Conservation (phyloP, 2,797 vertebrate species). For the Microtus obscurus region DNA sequence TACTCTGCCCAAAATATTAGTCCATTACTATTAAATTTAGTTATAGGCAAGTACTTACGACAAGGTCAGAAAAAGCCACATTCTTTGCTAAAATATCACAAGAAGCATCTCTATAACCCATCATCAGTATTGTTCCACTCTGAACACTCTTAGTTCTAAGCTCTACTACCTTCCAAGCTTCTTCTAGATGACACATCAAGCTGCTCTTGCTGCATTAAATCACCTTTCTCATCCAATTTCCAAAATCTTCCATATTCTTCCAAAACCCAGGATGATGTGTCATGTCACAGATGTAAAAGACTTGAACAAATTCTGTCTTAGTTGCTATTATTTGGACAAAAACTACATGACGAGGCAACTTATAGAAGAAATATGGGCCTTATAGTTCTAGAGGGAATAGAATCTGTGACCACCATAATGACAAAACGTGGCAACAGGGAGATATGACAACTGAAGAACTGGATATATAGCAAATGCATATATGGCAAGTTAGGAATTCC, state of each 20-base stretch:
- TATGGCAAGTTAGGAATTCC: not conserved
- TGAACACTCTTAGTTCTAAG: not conserved
- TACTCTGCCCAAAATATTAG: not conserved
- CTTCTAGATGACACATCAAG: not conserved
- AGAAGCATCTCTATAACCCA: not conserved
- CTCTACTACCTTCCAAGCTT: not conserved
- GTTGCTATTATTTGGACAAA: not conserved
- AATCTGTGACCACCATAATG: not conserved
- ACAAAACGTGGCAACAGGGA: not conserved
- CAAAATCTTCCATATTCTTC: not conserved
- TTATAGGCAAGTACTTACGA: not conserved
- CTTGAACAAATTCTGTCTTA: not conserved
- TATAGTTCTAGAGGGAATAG: not conserved
- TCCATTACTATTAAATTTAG: not conserved
- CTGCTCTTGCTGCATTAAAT: not conserved
- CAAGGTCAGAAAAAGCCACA: not conserved
- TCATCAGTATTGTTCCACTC: not conserved
- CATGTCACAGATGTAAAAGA: not conserved
- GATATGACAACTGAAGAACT: not conserved
- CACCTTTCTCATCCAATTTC: not conserved
- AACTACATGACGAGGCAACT: not conserved
- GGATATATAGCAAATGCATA: not conserved
- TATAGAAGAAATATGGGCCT: not conserved
- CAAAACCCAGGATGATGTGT: not conserved
- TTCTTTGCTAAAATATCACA: not conserved